Evolutionary conservation across 1,140 invertebrate genomes (phyloP), one percentile per base, ranked within the genome.

Genomic region (Dinoponera quadriceps): DNA sequence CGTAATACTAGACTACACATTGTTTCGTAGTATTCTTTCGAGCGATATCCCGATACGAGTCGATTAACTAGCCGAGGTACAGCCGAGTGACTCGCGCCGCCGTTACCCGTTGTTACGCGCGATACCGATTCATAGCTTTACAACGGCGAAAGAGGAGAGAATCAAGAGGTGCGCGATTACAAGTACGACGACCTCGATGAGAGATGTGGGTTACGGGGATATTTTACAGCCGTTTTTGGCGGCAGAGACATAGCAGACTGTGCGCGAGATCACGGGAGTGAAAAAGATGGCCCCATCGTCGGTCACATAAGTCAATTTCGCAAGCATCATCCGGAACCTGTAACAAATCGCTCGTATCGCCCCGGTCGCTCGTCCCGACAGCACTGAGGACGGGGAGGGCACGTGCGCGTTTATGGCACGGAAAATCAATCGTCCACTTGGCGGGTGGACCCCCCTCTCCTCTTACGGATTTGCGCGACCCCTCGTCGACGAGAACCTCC

Each of bases 381-480:
- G 84, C 74, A n/a, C 54, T 49, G 16, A 69, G 25, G 72, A 63
- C 25, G 48, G 29, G 62, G 55, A 81, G 66, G 54, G 69, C 22
- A 80, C 29, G 51, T 33, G 60, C 49, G 71, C 55, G 73, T 87
- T 82, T 82, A 84, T 72, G 83, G 59, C 54, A 85, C 25, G 71
- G 77, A 83, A 90, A 90, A 90, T 90, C 89, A 90, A 90, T 90
- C 75, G 89, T 60, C 73, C 55, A 72, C 71, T 85, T 85, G 48
- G 38, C 55, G 59, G 54, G 20, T 25, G 48, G 63, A 29, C 33
- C 16, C 48, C 51, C 71, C 22, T 13, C 38, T 62, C 72, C 62
- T 75, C 65, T 68, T 68, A 51, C 51, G 54, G 65, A 80, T 48
- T 78, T n/a, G n/a, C 22, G 44, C 48, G 73, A 72, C 20, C 62